Base-by-base conservation (phyloP, 1,140 invertebrate genomes). In the Oreohelix idahoensis region DNA sequence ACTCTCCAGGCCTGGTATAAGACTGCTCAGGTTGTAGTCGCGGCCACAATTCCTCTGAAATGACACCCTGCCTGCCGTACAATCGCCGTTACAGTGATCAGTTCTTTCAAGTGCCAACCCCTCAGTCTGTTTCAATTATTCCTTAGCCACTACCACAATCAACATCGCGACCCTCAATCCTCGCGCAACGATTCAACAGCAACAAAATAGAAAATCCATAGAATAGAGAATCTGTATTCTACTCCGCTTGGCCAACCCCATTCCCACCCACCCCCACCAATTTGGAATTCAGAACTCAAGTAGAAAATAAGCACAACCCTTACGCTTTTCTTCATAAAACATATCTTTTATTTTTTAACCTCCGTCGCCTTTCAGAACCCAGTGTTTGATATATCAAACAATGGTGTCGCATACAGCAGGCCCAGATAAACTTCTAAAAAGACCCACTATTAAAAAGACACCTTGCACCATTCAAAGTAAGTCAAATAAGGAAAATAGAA, bases 321-420 rank as follows among this genome's bases (percentile, higher is more conserved):
- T 66, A 32, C 26, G 5, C 8, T 66, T 29, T 66, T n/a, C 63
- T 66, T 66, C 17, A 29, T 35, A 66, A 66, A 66, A 66, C 63
- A 66, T 66, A 66, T 66, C 63, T 32, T 66, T n/a, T n/a, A n/a
- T n/a, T n/a, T n/a, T 66, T 35, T 32, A 35, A 32, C 17, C 4
- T 66, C 63, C 63, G 4, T 32, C 1, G n/a, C 29, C 63, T 66
- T 66, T 66, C 63, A 66, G 1, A 1, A n/a, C n/a, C 63, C n/a
- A 66, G n/a, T 66, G 32, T 66, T 66, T 66, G 63, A 32, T 66
- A 66, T 66, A 66, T 29, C 63, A 66, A 66, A 66, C 63, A 66
- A 66, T 66, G 5, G 63, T 8, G 2, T 66, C 63, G n/a, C 29
- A 66, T n/a, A 32, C 5, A 32, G 11, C 1, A 1, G 17, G n/a